These are phyloP conservation scores for Poeciliopsis retropinna DNA, from an alignment of 2,113 vertebrate genomes.

Conservation along the genomic window DNA sequence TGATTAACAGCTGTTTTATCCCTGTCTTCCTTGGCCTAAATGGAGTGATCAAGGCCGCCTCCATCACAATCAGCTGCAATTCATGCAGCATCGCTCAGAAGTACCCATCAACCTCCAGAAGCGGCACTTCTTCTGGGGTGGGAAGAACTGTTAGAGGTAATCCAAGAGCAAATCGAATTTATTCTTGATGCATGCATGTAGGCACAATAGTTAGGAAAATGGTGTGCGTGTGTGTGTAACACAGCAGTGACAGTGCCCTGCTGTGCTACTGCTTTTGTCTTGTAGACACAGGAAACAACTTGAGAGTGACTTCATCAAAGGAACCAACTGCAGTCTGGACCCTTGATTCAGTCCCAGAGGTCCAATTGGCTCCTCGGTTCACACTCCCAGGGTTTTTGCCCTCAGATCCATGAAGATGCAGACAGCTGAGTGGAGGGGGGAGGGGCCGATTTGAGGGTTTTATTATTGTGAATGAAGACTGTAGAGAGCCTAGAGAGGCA, in stretches of 20 bases:
- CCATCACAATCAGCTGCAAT: slow-evolving; percentile 57
- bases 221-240: no score
- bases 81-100: slow-evolving; percentile 27
- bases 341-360: slow-evolving; percentile 22
- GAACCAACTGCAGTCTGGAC: not conserved
- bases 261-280: slow-evolving; percentile 2
- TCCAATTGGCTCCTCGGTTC: slow-evolving; percentile 12
- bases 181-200: not conserved
- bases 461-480: slow-evolving; percentile 12
- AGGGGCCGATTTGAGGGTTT: not conserved
- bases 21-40: slow-evolving; percentile 30
- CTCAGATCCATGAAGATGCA: slow-evolving; percentile 16
- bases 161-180: slow-evolving; percentile 26
- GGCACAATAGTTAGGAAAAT: no score
- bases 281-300: not conserved
- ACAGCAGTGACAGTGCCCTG: not conserved
- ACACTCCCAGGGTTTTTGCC: slow-evolving; percentile 1
- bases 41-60: slow-evolving; percentile 38
- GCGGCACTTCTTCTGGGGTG: not conserved
- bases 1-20: slow-evolving; percentile 15
- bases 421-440: slow-evolving; percentile 17
- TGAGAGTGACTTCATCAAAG: not conserved
- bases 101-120: slow-evolving; percentile 20
- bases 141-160: not conserved
- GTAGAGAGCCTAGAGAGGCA: slow-evolving; percentile 46